Evolutionary conservation across 2,797 vertebrate genomes (phyloP).

Genomic region (Perodicticus potto): DNA sequence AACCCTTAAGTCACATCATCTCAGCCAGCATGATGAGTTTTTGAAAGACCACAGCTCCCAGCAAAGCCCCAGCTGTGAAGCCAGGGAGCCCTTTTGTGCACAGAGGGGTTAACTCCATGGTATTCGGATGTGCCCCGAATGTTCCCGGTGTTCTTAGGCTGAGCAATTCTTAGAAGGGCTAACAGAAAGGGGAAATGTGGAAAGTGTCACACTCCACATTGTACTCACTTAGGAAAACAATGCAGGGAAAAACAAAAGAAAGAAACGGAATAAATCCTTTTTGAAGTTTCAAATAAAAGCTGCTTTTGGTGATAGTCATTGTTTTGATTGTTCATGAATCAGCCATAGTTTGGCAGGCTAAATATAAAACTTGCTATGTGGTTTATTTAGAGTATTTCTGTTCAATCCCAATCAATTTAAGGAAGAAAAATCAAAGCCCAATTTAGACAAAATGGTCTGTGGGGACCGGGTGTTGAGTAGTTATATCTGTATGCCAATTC

Average conservation of each 20-base stretch:
- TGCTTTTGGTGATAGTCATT: constrained; percentile 30
- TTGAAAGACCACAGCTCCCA: neutral
- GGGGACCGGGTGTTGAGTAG: neutral
- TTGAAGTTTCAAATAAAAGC: constrained; percentile 76
- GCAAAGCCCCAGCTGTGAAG: neutral
- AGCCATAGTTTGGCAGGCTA: constrained; percentile 61
- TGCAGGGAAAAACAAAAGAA: constrained; percentile 76
- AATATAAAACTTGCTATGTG: constrained; percentile 32
- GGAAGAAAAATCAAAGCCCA: constrained; percentile 61
- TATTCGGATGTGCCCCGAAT: constrained; percentile 69
- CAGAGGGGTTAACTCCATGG: constrained; percentile 80
- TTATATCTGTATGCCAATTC: neutral
- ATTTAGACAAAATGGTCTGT: constrained; percentile 7
- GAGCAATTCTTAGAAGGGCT: constrained; percentile 82
- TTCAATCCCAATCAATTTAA: constrained; percentile 42
- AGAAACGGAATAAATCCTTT: constrained; percentile 68
- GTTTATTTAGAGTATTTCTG: constrained; percentile 27
- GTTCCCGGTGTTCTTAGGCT: constrained; percentile 82
- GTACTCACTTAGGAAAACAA: constrained; percentile 70
- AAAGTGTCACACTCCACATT: constrained; percentile 68
- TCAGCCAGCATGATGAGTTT: neutral
- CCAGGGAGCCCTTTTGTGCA: neutral
- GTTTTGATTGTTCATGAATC: constrained; percentile 64
- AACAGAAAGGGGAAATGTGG: constrained; percentile 79
- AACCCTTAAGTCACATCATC: constrained; percentile 60